Evolutionary conservation across 2,888 invertebrate genomes (phyloP).

Genomic region (Heliconius charithonia): DNA sequence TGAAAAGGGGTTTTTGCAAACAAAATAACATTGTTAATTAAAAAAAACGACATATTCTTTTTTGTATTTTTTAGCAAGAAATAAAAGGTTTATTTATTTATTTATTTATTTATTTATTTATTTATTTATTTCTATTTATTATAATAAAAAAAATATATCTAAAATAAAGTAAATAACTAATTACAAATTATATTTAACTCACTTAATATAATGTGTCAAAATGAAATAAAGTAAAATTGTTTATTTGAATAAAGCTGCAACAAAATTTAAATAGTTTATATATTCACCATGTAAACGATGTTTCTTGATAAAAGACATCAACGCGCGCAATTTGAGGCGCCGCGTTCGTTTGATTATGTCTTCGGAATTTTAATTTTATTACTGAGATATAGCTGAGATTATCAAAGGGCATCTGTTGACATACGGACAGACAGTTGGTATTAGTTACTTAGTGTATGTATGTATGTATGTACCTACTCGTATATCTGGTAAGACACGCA

Average conservation of each 20-base stretch:
- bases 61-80: too few relatives aligned
- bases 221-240: neutral
- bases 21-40: too few relatives aligned
- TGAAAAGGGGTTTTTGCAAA: too few relatives aligned
- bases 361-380: conserved; percentile 22
- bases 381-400: neutral
- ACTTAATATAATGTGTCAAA: neutral
- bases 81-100: too few relatives aligned
- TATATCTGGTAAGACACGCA: too few relatives aligned
- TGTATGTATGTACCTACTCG: too few relatives aligned
- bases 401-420: conserved; percentile 10
- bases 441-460: neutral
- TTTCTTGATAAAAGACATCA: conserved; percentile 26
- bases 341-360: conserved; percentile 7
- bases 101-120: too few relatives aligned
- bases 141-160: too few relatives aligned
- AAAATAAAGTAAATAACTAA: neutral
- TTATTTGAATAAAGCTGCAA: neutral
- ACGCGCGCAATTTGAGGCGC: conserved; percentile 17
- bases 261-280: neutral
- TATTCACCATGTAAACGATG: conserved; percentile 7
- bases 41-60: too few relatives aligned
- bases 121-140: too few relatives aligned
- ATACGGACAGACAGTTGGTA: neutral
- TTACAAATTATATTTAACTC: neutral